phyloP scores from a whole-genome alignment of 2,888 invertebrate genomes.

The Blastobasis adustella region DNA sequence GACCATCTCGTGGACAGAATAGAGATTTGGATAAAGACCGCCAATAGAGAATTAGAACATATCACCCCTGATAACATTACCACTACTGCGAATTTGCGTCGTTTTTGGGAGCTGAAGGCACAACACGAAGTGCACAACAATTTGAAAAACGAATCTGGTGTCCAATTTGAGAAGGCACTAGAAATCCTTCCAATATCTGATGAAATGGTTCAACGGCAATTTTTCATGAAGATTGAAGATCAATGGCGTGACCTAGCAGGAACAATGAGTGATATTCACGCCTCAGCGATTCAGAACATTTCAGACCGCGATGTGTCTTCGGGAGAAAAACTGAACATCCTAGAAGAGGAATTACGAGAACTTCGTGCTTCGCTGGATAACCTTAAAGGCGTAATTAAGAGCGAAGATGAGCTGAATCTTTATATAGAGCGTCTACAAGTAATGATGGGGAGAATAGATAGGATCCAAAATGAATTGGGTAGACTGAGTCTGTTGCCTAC shows the following conservation, averaged over 20 bases:
- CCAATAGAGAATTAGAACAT: constrained; percentile 80
- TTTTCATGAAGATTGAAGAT: constrained; percentile 84
- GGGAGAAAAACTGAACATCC: constrained; percentile 81
- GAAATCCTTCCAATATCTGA: constrained; percentile 88
- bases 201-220: constrained; percentile 86
- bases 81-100: constrained; percentile 82
- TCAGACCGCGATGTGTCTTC: constrained; percentile 84
- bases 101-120: constrained; percentile 92
- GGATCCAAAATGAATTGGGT: constrained; percentile 87
- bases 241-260: constrained; percentile 81
- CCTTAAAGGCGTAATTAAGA: constrained; percentile 86
- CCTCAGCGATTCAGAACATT: constrained; percentile 79
- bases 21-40: constrained; percentile 84
- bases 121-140: constrained; percentile 89
- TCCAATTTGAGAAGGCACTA: constrained; percentile 84
- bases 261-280: constrained; percentile 79
- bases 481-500: constrained; percentile 83
- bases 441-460: constrained; percentile 81
- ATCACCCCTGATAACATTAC: constrained; percentile 79
- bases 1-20: constrained; percentile 83
- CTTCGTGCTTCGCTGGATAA: constrained; percentile 80
- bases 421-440: constrained; percentile 89
- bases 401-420: constrained; percentile 86
- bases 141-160: constrained; percentile 81
- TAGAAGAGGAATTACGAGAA: constrained; percentile 86